These are phyloP conservation scores for Drosophila sproati DNA, from an alignment of 1,140 invertebrate species.

Conservation along the genomic window DNA sequence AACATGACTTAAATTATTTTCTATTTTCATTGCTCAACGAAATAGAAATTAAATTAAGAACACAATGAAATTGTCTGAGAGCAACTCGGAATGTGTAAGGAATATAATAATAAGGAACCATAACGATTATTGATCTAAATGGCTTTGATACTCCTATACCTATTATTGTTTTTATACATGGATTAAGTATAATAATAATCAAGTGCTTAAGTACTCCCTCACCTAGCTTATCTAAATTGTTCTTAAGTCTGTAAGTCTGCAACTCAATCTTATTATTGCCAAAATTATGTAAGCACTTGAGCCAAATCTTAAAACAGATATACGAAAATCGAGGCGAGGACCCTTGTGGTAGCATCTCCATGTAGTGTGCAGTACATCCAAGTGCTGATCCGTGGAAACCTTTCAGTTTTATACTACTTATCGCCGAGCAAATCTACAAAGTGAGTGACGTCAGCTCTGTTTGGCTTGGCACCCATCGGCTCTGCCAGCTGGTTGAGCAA, in stretches of 20 bases:
- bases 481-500: slow-evolving; percentile 66
- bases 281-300: background rate
- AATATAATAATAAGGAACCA: no score
- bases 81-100: no score
- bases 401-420: slow-evolving; percentile 21
- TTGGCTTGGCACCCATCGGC: slow-evolving; percentile 21
- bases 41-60: no score
- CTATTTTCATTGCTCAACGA: no score
- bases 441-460: slow-evolving; percentile 59
- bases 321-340: background rate
- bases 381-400: slow-evolving; percentile 17
- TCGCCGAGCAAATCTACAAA: slow-evolving; percentile 62
- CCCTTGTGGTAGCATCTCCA: background rate
- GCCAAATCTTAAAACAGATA: background rate
- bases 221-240: no score
- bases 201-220: no score
- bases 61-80: no score
- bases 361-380: background rate
- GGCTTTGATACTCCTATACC: no score
- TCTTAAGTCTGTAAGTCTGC: background rate
- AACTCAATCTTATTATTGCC: background rate
- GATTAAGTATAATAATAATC: no score
- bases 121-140: no score
- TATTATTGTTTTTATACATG: no score
- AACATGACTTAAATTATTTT: no score